Conservation (phyloP, 2,888 invertebrate species). For the Merodon equestris region DNA sequence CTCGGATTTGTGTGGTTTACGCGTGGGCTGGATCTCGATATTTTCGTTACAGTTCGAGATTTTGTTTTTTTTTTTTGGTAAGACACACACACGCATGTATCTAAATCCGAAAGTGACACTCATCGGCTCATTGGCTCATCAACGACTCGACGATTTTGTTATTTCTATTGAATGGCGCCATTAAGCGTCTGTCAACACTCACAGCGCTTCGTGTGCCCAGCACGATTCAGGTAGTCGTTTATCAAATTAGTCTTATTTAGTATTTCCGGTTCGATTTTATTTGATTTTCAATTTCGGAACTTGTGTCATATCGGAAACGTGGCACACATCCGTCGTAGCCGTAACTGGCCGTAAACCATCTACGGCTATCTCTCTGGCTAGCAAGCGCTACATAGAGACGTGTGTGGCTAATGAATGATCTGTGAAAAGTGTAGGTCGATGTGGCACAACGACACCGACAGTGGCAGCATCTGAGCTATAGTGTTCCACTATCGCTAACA, state of each 20-base stretch:
- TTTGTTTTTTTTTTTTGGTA: neutral
- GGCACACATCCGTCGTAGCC: neutral
- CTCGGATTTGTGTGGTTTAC: slow-evolving; percentile 15
- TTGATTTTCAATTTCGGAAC: slow-evolving; percentile 61
- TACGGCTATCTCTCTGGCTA: slow-evolving; percentile 17
- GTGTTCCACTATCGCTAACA: neutral
- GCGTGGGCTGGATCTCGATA: slow-evolving; percentile 49
- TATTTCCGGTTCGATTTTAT: slow-evolving; percentile 53
- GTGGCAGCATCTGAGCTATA: neutral
- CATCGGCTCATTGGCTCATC: slow-evolving; percentile 50
- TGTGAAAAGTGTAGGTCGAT: slow-evolving; percentile 64
- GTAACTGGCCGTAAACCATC: slow-evolving; percentile 6
- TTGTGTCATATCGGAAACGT: slow-evolving; percentile 55
- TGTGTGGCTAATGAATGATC: slow-evolving; percentile 41
- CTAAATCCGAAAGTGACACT: slow-evolving; percentile 52
- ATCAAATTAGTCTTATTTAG: slow-evolving; percentile 57
- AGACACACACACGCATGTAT: slow-evolving; percentile 11
- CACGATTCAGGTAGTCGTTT: slow-evolving; percentile 20
- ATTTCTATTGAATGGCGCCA: slow-evolving; percentile 43
- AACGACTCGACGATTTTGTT: slow-evolving; percentile 30
- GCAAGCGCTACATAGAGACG: neutral
- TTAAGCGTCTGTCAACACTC: slow-evolving; percentile 60
- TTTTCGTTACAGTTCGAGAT: slow-evolving; percentile 53
- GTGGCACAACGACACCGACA: slow-evolving; percentile 37
- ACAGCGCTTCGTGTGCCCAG: neutral